Conservation (phyloP, 2,113 vertebrate species). For the Circaetus gallicus region DNA sequence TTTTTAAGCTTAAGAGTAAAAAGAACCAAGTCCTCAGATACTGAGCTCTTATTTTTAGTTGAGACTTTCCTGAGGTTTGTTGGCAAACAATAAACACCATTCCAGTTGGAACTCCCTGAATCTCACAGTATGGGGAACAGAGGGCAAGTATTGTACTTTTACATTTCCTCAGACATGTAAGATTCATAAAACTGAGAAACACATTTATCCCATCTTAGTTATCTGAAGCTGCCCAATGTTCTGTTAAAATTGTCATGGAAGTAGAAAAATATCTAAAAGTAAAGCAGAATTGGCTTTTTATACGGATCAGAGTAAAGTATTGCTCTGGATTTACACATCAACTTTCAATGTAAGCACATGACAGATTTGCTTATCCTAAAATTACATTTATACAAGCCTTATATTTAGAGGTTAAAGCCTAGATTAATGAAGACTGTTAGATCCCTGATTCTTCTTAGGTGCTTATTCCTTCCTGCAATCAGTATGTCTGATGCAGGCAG, state of each 20-base stretch:
- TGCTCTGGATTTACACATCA: background rate
- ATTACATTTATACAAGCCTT: background rate
- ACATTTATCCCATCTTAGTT: background rate
- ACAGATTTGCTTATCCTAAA: background rate
- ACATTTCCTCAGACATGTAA: background rate
- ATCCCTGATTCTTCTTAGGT: background rate
- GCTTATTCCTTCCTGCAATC: background rate
- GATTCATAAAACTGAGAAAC: background rate
- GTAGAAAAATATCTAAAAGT: background rate
- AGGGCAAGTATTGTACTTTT: background rate
- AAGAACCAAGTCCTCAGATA: background rate
- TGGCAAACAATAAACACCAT: background rate
- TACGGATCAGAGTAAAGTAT: background rate
- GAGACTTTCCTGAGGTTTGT: background rate
- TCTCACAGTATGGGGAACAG: background rate
- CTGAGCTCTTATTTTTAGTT: background rate
- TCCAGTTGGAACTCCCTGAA: background rate
- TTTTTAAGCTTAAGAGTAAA: background rate
- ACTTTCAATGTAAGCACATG: background rate
- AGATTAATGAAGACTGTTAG: background rate
- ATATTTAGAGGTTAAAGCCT: background rate
- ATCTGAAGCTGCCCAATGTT: background rate
- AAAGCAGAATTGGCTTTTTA: background rate
- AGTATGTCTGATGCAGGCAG: background rate
- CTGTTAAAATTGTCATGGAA: background rate